These are phyloP conservation scores for Watsonalla cultraria DNA, from an alignment of 2,888 invertebrate genomes.

Conservation along the genomic window DNA sequence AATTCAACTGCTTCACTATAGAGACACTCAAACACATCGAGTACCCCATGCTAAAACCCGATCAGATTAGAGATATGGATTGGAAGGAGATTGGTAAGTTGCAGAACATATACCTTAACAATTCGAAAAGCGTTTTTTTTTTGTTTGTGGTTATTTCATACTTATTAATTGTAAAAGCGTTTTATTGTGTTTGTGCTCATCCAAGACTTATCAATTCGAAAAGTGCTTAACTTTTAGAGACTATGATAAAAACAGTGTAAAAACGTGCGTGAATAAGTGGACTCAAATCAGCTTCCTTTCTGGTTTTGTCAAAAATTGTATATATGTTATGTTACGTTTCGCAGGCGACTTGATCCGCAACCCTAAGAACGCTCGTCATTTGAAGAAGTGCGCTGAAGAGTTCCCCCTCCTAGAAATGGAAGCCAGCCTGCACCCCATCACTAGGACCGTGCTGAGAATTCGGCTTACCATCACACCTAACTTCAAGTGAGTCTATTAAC, in stretches of 20 bases:
- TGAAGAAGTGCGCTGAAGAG: constrained; percentile 91
- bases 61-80: constrained; percentile 91
- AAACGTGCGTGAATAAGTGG: too few relatives aligned
- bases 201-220: too few relatives aligned
- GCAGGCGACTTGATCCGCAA: constrained; percentile 85
- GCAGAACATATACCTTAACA: not conserved
- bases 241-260: too few relatives aligned
- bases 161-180: too few relatives aligned
- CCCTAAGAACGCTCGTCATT: constrained; percentile 83
- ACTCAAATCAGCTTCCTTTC: too few relatives aligned
- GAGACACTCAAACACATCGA: constrained; percentile 92
- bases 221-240: too few relatives aligned
- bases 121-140: not conserved
- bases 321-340: too few relatives aligned
- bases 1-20: constrained; percentile 87
- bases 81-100: constrained; percentile 88
- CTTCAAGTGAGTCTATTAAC: constrained; percentile 58
- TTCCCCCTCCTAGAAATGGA: constrained; percentile 92
- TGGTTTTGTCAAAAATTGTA: too few relatives aligned
- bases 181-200: too few relatives aligned
- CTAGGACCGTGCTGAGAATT: constrained; percentile 92
- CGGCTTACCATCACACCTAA: constrained; percentile 87
- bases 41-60: constrained; percentile 84
- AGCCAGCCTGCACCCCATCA: constrained; percentile 95
- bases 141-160: too few relatives aligned